Conservation (phyloP, 2,113 vertebrate species). For the Tetrax tetrax region DNA sequence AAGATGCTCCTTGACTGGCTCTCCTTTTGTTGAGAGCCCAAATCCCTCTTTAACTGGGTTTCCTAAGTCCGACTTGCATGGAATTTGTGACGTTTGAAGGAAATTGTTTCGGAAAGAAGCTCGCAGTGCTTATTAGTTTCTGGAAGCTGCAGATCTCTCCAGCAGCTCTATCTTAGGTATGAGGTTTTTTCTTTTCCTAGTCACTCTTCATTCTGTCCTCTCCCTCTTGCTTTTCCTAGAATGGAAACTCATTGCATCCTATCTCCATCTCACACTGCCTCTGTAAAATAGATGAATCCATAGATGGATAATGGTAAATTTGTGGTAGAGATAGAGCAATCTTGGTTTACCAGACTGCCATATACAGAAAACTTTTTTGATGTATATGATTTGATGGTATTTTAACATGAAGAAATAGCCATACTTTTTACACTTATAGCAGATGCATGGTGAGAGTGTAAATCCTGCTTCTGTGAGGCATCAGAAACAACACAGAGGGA, state of each 20-base stretch:
- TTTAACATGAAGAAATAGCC: background rate
- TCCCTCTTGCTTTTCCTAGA: background rate
- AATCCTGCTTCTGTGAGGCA: background rate
- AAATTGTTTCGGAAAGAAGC: background rate
- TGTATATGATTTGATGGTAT: background rate
- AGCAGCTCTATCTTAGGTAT: background rate
- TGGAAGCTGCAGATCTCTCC: background rate
- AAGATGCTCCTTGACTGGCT: background rate
- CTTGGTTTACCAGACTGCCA: background rate
- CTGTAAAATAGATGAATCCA: background rate
- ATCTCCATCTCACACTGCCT: background rate
- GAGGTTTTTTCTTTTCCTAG: background rate
- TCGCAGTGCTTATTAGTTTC: background rate
- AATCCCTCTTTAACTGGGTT: background rate
- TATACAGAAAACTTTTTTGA: background rate
- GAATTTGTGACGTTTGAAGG: background rate
- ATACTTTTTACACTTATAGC: background rate
- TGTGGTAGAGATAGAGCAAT: background rate
- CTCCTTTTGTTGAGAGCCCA: background rate
- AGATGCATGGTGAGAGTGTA: background rate
- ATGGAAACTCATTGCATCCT: background rate
- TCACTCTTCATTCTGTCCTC: background rate
- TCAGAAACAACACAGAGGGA: background rate
- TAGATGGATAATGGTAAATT: background rate
- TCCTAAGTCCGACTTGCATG: background rate